Evolutionary conservation across 1,140 invertebrate genomes (phyloP).

Genomic region (Odontomachus brunneus): DNA sequence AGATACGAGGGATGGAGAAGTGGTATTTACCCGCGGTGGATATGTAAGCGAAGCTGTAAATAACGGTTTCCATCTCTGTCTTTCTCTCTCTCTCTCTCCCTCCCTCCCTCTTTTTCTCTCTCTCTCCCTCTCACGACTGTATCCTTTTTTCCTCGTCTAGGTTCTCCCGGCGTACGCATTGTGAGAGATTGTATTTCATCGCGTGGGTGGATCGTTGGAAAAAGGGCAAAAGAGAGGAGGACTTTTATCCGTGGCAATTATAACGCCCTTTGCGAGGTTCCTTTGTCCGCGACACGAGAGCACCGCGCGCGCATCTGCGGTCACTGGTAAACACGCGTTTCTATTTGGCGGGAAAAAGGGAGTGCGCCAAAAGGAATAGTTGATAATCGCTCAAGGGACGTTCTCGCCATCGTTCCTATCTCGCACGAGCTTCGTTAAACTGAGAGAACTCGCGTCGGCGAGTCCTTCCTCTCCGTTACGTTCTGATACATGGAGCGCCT

Average conservation of each 20-base stretch:
- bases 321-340: slow-evolving; percentile 10
- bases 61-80: slow-evolving; percentile 40
- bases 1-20: slow-evolving; percentile 12
- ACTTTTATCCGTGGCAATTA: slow-evolving; percentile 76
- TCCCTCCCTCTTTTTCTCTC: neutral
- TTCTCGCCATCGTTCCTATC: neutral
- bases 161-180: slow-evolving; percentile 20
- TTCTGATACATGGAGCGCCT: too few relatives aligned
- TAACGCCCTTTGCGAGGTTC: slow-evolving; percentile 69
- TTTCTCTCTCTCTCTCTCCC: neutral
- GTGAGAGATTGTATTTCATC: slow-evolving; percentile 54
- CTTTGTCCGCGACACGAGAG: slow-evolving; percentile 21
- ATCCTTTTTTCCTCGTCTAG: slow-evolving; percentile 18
- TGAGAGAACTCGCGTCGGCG: neutral
- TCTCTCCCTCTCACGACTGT: neutral
- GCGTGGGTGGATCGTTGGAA: slow-evolving; percentile 28
- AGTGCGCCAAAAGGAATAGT: neutral
- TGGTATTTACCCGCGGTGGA: slow-evolving; percentile 32
- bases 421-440: too few relatives aligned
- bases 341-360: neutral
- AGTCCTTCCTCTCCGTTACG: too few relatives aligned
- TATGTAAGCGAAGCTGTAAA: slow-evolving; percentile 46
- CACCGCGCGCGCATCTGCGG: slow-evolving; percentile 12
- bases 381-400: slow-evolving; percentile 10
- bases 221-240: slow-evolving; percentile 60